Percentiles rank a stretch among this genome's conserved stretches.
Conservation (phyloP, 1,140 invertebrate species). For the Aphidius gifuensis region DNA sequence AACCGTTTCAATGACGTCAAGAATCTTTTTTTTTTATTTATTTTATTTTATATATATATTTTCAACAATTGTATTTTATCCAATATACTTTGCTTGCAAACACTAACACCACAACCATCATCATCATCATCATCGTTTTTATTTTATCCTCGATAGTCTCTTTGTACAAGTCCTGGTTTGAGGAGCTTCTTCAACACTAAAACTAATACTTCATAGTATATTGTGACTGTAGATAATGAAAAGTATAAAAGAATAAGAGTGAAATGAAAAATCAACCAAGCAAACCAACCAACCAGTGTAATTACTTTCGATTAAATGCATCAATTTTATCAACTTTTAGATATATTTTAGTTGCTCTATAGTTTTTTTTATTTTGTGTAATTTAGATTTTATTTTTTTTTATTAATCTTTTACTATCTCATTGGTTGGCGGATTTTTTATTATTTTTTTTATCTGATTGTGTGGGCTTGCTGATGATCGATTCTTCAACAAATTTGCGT, state of each 20-base stretch:
- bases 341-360: conserved; percentile 1
- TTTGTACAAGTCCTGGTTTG: conserved; percentile 2
- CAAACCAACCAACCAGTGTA: conserved; percentile 16
- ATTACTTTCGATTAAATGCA: conserved; percentile 28
- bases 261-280: too few relatives aligned
- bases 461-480: conserved; percentile 14
- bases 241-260: conserved; percentile 21
- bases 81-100: conserved; percentile 7
- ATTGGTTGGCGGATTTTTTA: conserved; percentile 11
- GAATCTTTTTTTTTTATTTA: background rate
- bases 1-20: conserved; percentile 4
- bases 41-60: background rate
- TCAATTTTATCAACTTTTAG: conserved; percentile 17
- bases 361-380: background rate
- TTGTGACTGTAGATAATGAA: background rate
- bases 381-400: background rate
- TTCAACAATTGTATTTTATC: conserved; percentile 1
- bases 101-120: too few relatives aligned
- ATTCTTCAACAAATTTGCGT: conserved; percentile 27
- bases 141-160: background rate
- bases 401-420: background rate
- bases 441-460: background rate
- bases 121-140: too few relatives aligned
- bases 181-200: conserved; percentile 12
- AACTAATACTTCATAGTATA: conserved; percentile 23